These are phyloP conservation scores for Phylloscopus trochilus DNA, from an alignment of 2,113 vertebrate genomes.

Conservation along the genomic window DNA sequence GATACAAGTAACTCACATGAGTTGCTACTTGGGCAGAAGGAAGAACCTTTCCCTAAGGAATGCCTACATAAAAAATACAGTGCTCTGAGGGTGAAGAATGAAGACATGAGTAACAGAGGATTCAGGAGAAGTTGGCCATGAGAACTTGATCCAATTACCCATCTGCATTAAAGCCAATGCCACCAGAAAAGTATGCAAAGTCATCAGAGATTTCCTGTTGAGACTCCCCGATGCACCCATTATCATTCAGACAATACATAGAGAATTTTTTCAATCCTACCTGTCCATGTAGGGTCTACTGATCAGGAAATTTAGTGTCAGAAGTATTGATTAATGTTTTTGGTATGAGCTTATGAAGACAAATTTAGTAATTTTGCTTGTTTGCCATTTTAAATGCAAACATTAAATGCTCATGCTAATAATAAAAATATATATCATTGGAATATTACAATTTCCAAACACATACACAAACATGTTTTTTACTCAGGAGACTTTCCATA, in stretches of 20 bases:
- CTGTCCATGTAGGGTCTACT: neutral
- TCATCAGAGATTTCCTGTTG: neutral
- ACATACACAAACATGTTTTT: rapidly evolving
- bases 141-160: neutral
- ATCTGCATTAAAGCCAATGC: neutral
- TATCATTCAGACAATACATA: neutral
- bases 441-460: neutral
- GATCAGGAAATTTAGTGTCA: neutral
- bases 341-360: neutral
- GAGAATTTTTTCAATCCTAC: neutral
- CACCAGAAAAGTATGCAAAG: neutral
- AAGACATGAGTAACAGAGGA: neutral
- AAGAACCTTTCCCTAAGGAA: neutral
- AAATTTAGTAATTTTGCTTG: neutral
- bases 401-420: rapidly evolving
- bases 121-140: neutral
- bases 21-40: neutral
- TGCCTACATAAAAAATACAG: rapidly evolving
- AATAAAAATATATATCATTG: neutral
- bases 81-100: neutral
- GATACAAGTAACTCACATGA: neutral
- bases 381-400: neutral
- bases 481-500: neutral
- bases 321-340: neutral
- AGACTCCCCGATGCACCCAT: rapidly evolving